phyloP scores from a whole-genome alignment of 2,888 invertebrate genomes.

The Napeogenes sylphis region DNA sequence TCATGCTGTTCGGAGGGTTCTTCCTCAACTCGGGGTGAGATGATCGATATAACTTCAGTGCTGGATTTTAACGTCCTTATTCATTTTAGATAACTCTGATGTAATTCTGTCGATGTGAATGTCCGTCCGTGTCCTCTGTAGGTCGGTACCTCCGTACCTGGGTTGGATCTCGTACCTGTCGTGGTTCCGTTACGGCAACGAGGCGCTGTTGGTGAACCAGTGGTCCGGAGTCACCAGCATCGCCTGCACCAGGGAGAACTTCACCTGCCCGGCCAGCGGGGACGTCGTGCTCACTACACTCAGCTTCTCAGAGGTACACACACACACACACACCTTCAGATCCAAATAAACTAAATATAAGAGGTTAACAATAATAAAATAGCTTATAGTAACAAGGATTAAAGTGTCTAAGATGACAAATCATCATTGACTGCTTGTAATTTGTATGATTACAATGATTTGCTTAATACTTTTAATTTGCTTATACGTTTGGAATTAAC shows the following conservation, averaged over 20 bases:
- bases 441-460: too few relatives aligned
- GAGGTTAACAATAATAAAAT: too few relatives aligned
- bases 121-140: constrained; percentile 41
- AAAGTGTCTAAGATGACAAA: too few relatives aligned
- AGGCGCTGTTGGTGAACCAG: constrained; percentile 92
- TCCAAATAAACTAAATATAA: not conserved
- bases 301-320: constrained; percentile 83
- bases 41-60: not conserved
- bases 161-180: constrained; percentile 92
- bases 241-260: constrained; percentile 83
- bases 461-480: too few relatives aligned
- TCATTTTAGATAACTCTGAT: too few relatives aligned
- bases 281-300: constrained; percentile 86
- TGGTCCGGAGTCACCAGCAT: constrained; percentile 89
- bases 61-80: too few relatives aligned
- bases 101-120: too few relatives aligned
- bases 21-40: constrained; percentile 88
- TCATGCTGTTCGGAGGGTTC: constrained; percentile 96
- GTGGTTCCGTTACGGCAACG: constrained; percentile 95
- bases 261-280: constrained; percentile 88
- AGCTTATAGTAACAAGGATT: too few relatives aligned
- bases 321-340: not conserved
- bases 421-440: too few relatives aligned
- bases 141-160: constrained; percentile 90
- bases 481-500: too few relatives aligned